These are phyloP conservation scores for Aplodontia rufa DNA, from an alignment of 2,113 vertebrate genomes.

Conservation along the genomic window DNA sequence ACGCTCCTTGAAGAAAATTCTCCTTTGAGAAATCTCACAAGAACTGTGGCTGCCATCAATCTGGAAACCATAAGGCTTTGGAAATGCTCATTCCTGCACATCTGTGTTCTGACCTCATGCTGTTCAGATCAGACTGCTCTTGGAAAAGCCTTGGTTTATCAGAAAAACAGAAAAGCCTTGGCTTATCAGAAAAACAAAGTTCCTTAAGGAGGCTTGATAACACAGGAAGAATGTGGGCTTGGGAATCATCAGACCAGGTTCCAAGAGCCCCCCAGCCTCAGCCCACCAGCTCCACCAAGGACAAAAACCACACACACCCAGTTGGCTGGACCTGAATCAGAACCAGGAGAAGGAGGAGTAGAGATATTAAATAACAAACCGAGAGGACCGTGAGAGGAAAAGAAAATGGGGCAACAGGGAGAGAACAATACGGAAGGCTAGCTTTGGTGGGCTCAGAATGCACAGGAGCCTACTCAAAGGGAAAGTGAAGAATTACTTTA, in stretches of 20 bases:
- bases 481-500: neutral
- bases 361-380: neutral
- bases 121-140: conserved; percentile 44
- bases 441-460: neutral
- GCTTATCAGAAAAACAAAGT: neutral
- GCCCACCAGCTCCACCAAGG: neutral
- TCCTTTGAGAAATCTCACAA: neutral
- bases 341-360: neutral
- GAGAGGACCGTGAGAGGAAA: neutral
- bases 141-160: conserved; percentile 30
- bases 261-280: neutral
- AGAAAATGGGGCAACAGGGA: neutral
- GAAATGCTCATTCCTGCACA: conserved; percentile 38
- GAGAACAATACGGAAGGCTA: neutral
- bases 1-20: neutral
- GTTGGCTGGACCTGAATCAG: neutral
- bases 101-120: conserved; percentile 58
- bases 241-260: neutral
- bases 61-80: conserved; percentile 44
- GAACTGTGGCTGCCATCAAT: neutral
- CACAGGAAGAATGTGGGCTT: neutral
- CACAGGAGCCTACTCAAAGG: neutral
- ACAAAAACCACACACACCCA: neutral
- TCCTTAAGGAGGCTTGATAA: neutral
- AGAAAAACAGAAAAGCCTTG: no score